A percentile compares a stretch with the other conserved stretches of the same genome.
Evolutionary conservation across 2,113 vertebrate species (phyloP).

Genomic region (Pomatorhinus ruficollis): DNA sequence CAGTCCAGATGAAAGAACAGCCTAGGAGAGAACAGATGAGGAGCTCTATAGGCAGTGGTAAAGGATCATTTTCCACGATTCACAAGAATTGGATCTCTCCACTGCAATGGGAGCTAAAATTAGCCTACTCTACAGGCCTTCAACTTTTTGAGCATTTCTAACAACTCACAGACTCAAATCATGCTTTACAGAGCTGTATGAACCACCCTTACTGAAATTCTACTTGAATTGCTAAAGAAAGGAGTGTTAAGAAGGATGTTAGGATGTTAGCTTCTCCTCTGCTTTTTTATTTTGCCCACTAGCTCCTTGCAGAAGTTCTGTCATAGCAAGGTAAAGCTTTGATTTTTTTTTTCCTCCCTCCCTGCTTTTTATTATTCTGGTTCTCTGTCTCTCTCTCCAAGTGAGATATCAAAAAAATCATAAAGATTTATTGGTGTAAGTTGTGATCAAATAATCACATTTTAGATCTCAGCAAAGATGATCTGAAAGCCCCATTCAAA

Average conservation of each 20-base stretch:
- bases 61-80: constrained; percentile 13
- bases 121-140: background rate
- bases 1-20: constrained; percentile 22
- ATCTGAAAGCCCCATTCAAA: background rate
- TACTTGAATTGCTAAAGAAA: background rate
- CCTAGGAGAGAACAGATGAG: background rate
- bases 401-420: background rate
- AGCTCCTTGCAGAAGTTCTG: background rate
- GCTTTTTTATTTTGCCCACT: background rate
- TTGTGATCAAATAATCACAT: background rate
- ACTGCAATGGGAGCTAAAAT: constrained; percentile 15
- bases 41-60: background rate
- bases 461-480: background rate
- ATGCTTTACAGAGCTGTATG: background rate
- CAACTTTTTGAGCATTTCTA: background rate
- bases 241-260: background rate
- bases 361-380: background rate
- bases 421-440: background rate
- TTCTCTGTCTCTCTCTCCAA: background rate
- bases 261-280: background rate
- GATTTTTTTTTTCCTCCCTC: background rate
- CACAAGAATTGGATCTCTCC: background rate
- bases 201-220: background rate
- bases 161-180: background rate
- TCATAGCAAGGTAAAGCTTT: background rate